Base-by-base conservation (phyloP, 2,888 invertebrate species). In the Apamea crenata region DNA sequence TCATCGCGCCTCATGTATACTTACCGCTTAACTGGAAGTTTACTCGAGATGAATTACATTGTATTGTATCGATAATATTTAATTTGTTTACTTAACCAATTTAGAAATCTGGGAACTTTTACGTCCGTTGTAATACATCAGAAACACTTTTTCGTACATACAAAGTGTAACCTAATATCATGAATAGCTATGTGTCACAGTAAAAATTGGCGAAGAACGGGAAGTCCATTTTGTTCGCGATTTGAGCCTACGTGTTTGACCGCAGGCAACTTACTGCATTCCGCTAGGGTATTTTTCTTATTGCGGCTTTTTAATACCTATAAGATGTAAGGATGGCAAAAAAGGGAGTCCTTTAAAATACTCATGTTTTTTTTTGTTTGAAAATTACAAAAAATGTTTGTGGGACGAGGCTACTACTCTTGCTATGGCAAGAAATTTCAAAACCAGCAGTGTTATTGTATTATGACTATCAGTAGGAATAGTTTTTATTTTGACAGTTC, bases 11-110 rank as follows among this genome's bases (percentile, higher is more conserved):
- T 90, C 90, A 87, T 83, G 90, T 89, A 87, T 82, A 89, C 92
- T 63, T 40, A 56, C 44, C 71, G 61, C 74, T 93, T 91, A 93
- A 84, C 87, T 94, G 93, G 92, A 93, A 94, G 90, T 91, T 90
- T 91, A 92, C 90, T 91, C 90, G 87, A 87, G 88, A 90, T 91
- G 90, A 88, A 92, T 93, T 93, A 94, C 95, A 93, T 92, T 94
- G 95, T 94, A 92, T 90, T 89, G 88, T 88, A 66, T 91, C 86
- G 86, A 90, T 78, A 82, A 29, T 73, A 84, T 74, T 83, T 65
- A 53, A 78, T 82, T 81, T 85, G 81, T 89, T 87, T 85, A 68
- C 53, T 72, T 16, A 85, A 82, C 80, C 63, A 80, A 82, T 74
- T 78, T 86, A 79, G 79, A 86, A 83, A 59, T 86, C 75, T 78